Base-by-base conservation (phyloP, 2,888 invertebrate genomes). In the Athalia rosae region DNA sequence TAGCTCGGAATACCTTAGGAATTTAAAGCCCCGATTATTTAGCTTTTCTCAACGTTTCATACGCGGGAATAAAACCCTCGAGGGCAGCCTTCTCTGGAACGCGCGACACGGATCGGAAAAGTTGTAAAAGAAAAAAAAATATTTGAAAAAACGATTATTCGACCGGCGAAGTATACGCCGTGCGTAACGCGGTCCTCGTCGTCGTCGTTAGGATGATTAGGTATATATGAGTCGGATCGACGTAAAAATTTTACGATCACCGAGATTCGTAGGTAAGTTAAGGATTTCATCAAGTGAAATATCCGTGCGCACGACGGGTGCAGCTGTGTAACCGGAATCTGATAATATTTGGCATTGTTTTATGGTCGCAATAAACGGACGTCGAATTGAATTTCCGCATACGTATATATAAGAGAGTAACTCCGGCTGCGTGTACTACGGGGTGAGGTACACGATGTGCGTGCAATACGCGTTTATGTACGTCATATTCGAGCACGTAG, bases 11-110 rank as follows among this genome's bases (percentile, higher is more conserved):
- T 67, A 67, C 50, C 67, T 67, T 11, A 71, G 43, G 69, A 71
- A 71, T 71, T 71, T 71, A 43, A 56, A n/a, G 43, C 56, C 56
- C n/a, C 53, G 69, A 71, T 71, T 58, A 58, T 58, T 28, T 28
- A 71, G 56, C 69, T 13, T 58, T 56, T 45, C 53, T 58, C 58
- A 28, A 56, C 69, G 69, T 71, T 71, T 71, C 58, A 71, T 71
- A 28, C 28, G 28, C n/a, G 56, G 43, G 56, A 71, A 71, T 58
- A 71, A 71, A 71, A 50, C 67, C 47, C 64, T 47, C 47, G 47
- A 45, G 67, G 67, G 15, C 67, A n/a, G 28, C 9, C 13, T 41
- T 41, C 67, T 67, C 28, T 28, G 28, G 28, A 28, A 28, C 28
- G 28, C 0, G 28, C 2, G 28, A 28, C 28, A 2, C 2, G 28